A percentile compares a stretch with the other conserved stretches of the same genome.
Conservation (phyloP, 2,888 invertebrate genomes). For the Cheilosia urbana region DNA sequence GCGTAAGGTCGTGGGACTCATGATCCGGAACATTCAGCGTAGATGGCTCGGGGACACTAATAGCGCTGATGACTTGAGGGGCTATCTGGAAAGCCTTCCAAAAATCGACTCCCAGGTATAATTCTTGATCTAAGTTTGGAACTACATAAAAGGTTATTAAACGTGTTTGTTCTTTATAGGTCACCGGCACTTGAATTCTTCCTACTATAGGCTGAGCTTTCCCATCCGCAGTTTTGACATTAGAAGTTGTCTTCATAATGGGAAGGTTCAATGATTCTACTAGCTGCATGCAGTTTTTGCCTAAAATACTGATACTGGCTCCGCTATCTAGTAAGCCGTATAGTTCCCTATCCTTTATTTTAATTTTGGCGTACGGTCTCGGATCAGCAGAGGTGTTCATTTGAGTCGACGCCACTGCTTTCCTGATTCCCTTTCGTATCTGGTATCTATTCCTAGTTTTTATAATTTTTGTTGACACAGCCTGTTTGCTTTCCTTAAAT, state of each 20-base stretch:
- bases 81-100: not conserved
- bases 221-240: no score
- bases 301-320: not conserved
- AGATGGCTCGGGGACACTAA: no score
- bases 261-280: no score
- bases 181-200: not conserved
- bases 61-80: no score
- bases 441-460: no score
- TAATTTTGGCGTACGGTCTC: not conserved
- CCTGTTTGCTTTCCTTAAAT: not conserved
- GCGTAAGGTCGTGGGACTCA: no score
- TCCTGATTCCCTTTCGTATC: not conserved
- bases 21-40: no score
- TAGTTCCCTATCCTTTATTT: not conserved
- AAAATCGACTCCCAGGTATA: not conserved
- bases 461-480: not conserved
- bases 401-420: not conserved
- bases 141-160: not conserved
- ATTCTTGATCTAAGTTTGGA: not conserved
- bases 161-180: not conserved
- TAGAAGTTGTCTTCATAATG: no score
- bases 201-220: not conserved
- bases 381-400: no score
- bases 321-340: no score
- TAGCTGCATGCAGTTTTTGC: no score